These are phyloP conservation scores for Epizoanthus illoricatus DNA, from an alignment of 92 coral and sea anemone genomes.

Conservation along the genomic window DNA sequence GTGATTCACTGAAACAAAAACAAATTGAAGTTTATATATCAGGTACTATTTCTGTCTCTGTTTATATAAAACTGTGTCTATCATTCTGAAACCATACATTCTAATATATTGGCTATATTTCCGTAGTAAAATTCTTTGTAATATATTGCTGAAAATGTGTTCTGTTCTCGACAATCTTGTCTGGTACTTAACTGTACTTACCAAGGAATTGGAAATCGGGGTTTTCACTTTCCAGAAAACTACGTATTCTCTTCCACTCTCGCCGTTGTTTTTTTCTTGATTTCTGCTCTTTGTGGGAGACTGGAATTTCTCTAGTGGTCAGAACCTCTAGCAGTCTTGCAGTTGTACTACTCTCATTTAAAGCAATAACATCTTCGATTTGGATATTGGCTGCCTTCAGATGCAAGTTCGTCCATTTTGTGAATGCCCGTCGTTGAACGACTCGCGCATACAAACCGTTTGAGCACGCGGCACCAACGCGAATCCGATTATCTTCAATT, in stretches of 20 bases:
- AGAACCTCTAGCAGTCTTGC: conserved; percentile 60
- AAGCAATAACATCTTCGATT: conserved; percentile 72
- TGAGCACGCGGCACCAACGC: conserved; percentile 30
- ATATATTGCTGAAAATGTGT: background rate
- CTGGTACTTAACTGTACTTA: background rate
- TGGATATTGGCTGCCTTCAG: conserved; percentile 48
- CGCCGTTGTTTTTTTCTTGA: conserved; percentile 51
- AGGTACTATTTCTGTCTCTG: background rate
- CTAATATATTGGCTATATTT: background rate
- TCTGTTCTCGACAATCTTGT: background rate
- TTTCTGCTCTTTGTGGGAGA: conserved; percentile 45
- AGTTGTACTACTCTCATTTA: conserved; percentile 56
- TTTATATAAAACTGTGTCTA: background rate
- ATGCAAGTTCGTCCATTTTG: conserved; percentile 86
- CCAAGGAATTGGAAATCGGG: conserved; percentile 18
- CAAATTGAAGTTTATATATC: background rate
- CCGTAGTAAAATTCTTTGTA: background rate
- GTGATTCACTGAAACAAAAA: background rate
- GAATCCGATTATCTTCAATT: background rate
- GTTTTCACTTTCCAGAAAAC: conserved; percentile 64
- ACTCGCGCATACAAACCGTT: conserved; percentile 53
- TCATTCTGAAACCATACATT: background rate
- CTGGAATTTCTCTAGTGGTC: conserved; percentile 53
- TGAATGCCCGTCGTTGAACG: conserved; percentile 80
- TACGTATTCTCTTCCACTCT: conserved; percentile 65